Evolutionary conservation across 2,888 invertebrate species (phyloP), one percentile per base, ranked within the genome.

Genomic region (Thymelicus acteon): DNA sequence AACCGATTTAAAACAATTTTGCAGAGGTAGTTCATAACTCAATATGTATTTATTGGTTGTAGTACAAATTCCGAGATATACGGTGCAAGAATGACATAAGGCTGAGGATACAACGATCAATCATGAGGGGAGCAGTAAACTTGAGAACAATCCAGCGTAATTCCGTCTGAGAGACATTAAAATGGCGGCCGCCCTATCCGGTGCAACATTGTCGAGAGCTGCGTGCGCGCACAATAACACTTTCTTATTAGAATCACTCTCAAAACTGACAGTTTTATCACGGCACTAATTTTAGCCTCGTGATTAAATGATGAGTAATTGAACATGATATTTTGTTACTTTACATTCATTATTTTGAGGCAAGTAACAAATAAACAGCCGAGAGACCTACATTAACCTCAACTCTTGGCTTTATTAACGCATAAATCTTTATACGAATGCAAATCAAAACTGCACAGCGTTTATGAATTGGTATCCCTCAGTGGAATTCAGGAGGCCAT

Each of bases 111-210:
- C 92, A 88, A 92, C 93, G 90, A 93, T 93, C 93, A 93, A 93
- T 93, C 93, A 93, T 82, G 87, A 85, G 84, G 86, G 86, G 88
- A 85, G 92, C 91, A 90, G 88, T 93, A 93, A 93, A 93, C 83
- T 84, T 85, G 92, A 92, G 93, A 93, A 93, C 93, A 93, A 93
- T 93, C 92, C 93, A 88, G 93, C 92, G 93, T 93, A 93, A 93
- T 93, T 93, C 93, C 93, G 92, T 89, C 91, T 84, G 90, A 90
- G 88, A 86, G 92, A 93, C 93, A 93, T 93, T 93, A 93, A 93
- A 92, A 92, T 88, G 86, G 88, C 90, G 84, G 88, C 89, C 91
- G 92, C 92, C 93, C 92, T 92, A 93, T 93, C 93, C 93, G 93
- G 93, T 88, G 92, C 92, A 92, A 93, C 93, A 92, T 85, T 90